Percentiles rank a stretch among this genome's conserved stretches.
phyloP scores from a whole-genome alignment of 2,797 vertebrate species.

The Ptychadena robeensis region DNA sequence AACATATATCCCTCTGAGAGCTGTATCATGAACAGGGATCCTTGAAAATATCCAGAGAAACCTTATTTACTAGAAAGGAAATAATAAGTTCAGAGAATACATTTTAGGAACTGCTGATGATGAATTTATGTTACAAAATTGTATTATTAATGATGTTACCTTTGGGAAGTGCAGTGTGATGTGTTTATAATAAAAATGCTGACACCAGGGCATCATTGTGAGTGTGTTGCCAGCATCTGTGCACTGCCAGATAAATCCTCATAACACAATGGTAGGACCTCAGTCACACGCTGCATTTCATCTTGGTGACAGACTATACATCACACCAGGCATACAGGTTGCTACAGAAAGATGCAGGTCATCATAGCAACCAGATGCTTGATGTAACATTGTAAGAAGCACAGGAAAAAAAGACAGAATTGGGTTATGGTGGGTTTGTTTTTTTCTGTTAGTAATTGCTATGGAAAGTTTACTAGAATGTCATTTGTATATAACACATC shows the following conservation, averaged over 20 bases:
- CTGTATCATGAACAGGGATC: background rate
- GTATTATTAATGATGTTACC: slow-evolving; percentile 31
- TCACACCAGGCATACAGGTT: background rate
- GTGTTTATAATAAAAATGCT: slow-evolving; percentile 43
- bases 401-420: background rate
- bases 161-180: slow-evolving; percentile 21
- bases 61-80: slow-evolving; percentile 22
- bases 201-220: slow-evolving; percentile 2
- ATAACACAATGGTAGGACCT: background rate
- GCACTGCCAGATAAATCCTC: slow-evolving; percentile 9
- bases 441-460: background rate
- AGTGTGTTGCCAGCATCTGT: slow-evolving; percentile 31
- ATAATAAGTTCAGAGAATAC: background rate
- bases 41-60: background rate
- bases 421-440: background rate
- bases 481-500: background rate
- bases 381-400: background rate
- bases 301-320: background rate
- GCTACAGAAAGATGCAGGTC: background rate
- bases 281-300: background rate
- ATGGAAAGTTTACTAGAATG: background rate
- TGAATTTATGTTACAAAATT: slow-evolving; percentile 39
- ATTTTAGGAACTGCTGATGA: slow-evolving; percentile 39
- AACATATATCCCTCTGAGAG: background rate
- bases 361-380: background rate